Conservation (phyloP, 2,888 invertebrate species). For the Plagiodera versicolora region DNA sequence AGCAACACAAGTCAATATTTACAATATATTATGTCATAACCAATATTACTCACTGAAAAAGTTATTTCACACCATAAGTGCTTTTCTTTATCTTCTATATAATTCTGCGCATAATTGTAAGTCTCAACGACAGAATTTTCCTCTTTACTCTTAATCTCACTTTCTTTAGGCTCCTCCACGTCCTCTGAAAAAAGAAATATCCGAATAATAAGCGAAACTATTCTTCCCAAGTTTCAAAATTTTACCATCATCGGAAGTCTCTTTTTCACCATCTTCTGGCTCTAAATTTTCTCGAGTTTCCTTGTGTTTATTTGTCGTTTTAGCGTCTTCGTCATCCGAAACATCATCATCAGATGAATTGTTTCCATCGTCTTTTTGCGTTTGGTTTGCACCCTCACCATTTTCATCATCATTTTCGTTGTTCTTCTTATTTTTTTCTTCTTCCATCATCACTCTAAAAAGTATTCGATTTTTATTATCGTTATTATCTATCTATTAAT, state of each 20-base stretch:
- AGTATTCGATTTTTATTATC: constrained; percentile 8
- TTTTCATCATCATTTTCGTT: constrained; percentile 37
- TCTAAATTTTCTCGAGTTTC: constrained; percentile 57
- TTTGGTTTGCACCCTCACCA: constrained; percentile 48
- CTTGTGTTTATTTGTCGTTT: constrained; percentile 49
- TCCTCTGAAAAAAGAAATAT: constrained; percentile 48
- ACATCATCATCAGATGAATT: constrained; percentile 70
- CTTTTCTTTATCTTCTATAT: constrained; percentile 75
- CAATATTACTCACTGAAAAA: constrained; percentile 62
- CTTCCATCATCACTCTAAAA: constrained; percentile 54
- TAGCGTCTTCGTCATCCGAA: constrained; percentile 60
- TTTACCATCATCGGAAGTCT: constrained; percentile 34
- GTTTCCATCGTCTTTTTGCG: constrained; percentile 27
- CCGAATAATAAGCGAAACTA: not conserved
- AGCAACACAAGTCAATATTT: constrained; percentile 9
- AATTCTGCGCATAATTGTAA: constrained; percentile 56
- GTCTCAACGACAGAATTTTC: constrained; percentile 49
- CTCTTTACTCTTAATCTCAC: constrained; percentile 55
- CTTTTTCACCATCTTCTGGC: constrained; percentile 56
- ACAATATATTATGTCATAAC: not conserved
- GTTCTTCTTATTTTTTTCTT: constrained; percentile 33
- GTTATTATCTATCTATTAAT: too few relatives aligned
- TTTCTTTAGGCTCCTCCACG: constrained; percentile 57
- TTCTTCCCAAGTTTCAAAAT: constrained; percentile 45
- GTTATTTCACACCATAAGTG: constrained; percentile 84